phyloP scores from a whole-genome alignment of 2,113 vertebrate species.

The Anser brachyrhynchus region DNA sequence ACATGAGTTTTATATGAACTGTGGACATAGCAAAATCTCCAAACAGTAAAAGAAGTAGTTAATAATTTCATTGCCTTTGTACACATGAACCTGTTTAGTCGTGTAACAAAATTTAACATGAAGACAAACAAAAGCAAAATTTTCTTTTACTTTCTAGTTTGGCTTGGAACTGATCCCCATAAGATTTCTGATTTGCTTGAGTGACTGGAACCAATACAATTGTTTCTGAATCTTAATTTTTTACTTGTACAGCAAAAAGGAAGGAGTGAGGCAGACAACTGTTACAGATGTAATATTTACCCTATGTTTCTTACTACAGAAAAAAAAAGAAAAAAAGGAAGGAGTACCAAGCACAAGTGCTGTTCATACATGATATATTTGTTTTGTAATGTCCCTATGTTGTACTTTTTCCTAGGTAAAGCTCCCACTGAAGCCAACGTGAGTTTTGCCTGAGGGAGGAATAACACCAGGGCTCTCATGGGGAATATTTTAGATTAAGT shows the following conservation, averaged over 20 bases:
- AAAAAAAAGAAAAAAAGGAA: neutral
- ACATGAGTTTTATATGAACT: conserved; percentile 54
- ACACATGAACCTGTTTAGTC: conserved; percentile 3
- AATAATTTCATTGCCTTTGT: conserved; percentile 36
- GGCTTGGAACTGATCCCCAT: conserved; percentile 3
- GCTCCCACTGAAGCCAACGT: neutral
- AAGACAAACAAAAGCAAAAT: neutral
- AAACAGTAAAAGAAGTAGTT: conserved; percentile 44
- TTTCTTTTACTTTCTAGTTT: conserved; percentile 18
- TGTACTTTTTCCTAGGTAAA: conserved; percentile 17
- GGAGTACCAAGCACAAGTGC: neutral
- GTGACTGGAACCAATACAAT: neutral
- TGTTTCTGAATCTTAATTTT: neutral
- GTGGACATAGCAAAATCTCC: conserved; percentile 65
- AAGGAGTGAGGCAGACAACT: conserved; percentile 7
- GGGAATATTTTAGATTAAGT: conserved; percentile 11
- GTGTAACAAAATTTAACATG: neutral
- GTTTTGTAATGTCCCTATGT: neutral
- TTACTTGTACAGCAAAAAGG: neutral
- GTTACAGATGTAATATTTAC: neutral
- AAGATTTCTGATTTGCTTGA: conserved; percentile 4
- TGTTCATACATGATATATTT: neutral
- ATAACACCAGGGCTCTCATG: neutral
- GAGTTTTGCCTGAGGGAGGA: conserved; percentile 38
- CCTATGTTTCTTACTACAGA: neutral